Evolutionary conservation across 2,888 invertebrate genomes (phyloP).

Genomic region (Ptychoptera albimana): DNA sequence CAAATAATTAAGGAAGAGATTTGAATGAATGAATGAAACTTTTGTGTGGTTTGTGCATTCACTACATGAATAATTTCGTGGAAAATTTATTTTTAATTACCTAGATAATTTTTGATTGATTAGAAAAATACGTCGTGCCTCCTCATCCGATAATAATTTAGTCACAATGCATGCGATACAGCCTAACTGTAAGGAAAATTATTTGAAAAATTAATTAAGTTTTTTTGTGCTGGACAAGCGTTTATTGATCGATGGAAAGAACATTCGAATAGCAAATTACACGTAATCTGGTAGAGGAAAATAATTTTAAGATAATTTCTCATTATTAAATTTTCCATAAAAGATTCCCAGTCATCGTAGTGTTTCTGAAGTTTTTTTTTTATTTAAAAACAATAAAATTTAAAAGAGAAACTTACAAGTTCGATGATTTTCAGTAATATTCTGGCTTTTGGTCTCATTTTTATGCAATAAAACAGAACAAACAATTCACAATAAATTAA

Average conservation of each 20-base stretch:
- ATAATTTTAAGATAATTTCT: no score
- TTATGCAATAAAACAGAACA: background rate
- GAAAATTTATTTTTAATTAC: background rate
- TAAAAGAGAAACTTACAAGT: conserved; percentile 11
- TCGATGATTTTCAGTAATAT: conserved; percentile 12
- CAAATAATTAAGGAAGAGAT: background rate
- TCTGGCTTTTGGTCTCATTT: conserved; percentile 9
- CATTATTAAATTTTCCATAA: no score
- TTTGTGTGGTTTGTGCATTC: no score
- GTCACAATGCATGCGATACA: conserved; percentile 13
- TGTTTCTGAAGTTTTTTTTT: no score
- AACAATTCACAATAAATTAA: no score
- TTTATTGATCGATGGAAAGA: no score
- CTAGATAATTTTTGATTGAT: conserved; percentile 13
- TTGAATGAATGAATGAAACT: no score
- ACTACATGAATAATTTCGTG: no score
- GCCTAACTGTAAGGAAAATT: conserved; percentile 10
- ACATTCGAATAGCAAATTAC: no score
- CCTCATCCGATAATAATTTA: conserved; percentile 13
- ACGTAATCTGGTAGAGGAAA: no score
- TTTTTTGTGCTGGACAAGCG: no score
- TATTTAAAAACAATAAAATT: background rate
- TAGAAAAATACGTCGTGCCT: conserved; percentile 12
- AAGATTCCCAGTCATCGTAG: no score
- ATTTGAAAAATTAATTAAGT: conserved; percentile 4